Conservation (phyloP, 2,797 vertebrate genomes). For the Psittacula derbiana region DNA sequence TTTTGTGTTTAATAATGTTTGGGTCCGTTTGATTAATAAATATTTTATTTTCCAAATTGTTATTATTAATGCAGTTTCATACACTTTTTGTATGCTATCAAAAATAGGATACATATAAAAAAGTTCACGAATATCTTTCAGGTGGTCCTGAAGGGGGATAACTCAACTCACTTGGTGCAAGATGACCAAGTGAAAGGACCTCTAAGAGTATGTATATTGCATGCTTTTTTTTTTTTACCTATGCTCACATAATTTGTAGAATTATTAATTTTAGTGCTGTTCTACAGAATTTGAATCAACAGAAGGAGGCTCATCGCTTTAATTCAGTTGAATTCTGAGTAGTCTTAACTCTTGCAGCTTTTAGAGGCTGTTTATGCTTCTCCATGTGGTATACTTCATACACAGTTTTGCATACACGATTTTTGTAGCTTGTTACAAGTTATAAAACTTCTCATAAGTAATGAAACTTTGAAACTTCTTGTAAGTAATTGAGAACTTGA, state of each 20-base stretch:
- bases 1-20: background rate
- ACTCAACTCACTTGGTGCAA: conserved; percentile 92
- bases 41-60: background rate
- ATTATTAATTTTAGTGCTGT: background rate
- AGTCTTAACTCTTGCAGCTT: background rate
- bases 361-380: background rate
- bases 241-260: background rate
- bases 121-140: conserved; percentile 66
- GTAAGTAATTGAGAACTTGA: background rate
- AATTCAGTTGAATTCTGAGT: background rate
- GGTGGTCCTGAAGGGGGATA: conserved; percentile 92
- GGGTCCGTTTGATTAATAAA: background rate
- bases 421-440: background rate
- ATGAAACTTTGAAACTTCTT: background rate
- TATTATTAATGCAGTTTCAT: background rate
- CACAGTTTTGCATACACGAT: background rate
- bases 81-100: background rate
- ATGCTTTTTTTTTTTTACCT: background rate
- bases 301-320: background rate
- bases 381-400: background rate
- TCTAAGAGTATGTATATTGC: conserved; percentile 84
- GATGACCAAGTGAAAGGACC: conserved; percentile 96
- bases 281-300: background rate
- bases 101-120: background rate
- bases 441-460: background rate